A percentile compares a stretch with the other conserved stretches of the same genome.
Evolutionary conservation across 1,140 invertebrate genomes (phyloP).

Genomic region (Palaemon carinicauda): DNA sequence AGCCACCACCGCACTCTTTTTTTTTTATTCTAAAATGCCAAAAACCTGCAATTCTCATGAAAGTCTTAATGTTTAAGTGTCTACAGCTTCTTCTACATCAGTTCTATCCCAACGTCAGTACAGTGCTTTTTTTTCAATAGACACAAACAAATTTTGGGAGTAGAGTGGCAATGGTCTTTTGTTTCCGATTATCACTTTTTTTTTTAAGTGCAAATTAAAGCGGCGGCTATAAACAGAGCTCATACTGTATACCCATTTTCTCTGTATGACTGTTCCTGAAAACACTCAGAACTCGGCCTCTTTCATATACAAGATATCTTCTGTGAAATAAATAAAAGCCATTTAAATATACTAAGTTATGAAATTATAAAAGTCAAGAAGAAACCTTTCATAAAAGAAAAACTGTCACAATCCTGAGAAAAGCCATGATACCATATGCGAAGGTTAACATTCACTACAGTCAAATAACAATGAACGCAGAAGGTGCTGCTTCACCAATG

Average conservation of each 20-base stretch:
- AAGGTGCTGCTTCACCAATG: conserved; percentile 36
- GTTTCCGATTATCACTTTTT: conserved; percentile 24
- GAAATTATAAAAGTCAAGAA: too few species aligned
- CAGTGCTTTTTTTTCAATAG: conserved; percentile 18
- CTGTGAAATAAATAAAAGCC: too few species aligned
- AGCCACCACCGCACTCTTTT: too few species aligned
- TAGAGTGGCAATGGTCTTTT: conserved; percentile 46
- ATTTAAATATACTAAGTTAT: too few species aligned
- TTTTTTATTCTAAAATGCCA: too few species aligned
- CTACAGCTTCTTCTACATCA: conserved; percentile 23
- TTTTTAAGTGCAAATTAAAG: too few species aligned
- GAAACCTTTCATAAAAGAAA: background rate
- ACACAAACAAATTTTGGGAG: conserved; percentile 42
- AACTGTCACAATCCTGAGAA: conserved; percentile 9
- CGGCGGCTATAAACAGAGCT: background rate
- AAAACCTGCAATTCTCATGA: background rate
- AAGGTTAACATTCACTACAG: conserved; percentile 36
- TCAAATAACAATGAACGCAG: conserved; percentile 3
- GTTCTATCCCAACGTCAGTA: conserved; percentile 10
- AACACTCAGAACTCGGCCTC: too few species aligned
- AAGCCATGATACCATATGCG: background rate
- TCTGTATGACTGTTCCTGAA: background rate
- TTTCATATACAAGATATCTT: too few species aligned
- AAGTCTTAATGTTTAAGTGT: conserved; percentile 24
- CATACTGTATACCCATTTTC: background rate